These are phyloP conservation scores for Drosophila triauraria DNA, from an alignment of 1,140 invertebrate genomes.

Conservation along the genomic window DNA sequence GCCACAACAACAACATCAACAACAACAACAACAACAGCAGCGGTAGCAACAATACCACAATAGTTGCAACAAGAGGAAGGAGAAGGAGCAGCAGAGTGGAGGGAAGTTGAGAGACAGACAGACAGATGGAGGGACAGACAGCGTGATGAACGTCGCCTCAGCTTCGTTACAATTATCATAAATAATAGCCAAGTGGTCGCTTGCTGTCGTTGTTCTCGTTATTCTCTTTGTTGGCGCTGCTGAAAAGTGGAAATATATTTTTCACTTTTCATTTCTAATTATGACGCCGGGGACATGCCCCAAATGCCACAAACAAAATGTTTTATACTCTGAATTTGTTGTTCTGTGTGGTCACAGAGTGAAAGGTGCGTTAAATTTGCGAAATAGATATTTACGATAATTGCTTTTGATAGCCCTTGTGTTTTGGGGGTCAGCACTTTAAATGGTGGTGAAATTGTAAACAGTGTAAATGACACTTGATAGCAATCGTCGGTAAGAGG, in stretches of 20 bases:
- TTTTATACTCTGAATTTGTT: constrained; percentile 30
- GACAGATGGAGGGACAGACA: constrained; percentile 43
- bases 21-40: constrained; percentile 27
- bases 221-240: constrained; percentile 32
- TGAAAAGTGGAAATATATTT: constrained; percentile 72
- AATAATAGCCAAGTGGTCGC: constrained; percentile 77
- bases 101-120: constrained; percentile 9
- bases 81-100: constrained; percentile 3
- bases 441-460: constrained; percentile 8
- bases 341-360: constrained; percentile 23
- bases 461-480: background rate
- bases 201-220: constrained; percentile 42
- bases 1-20: constrained; percentile 39
- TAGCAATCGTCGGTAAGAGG: background rate
- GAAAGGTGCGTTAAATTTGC: constrained; percentile 47
- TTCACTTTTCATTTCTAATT: constrained; percentile 79
- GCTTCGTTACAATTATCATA: constrained; percentile 76
- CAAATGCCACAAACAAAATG: constrained; percentile 68
- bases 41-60: constrained; percentile 22
- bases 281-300: constrained; percentile 69
- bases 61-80: constrained; percentile 32
- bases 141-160: constrained; percentile 71
- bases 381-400: constrained; percentile 34
- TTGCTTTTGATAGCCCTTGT: constrained; percentile 21
- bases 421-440: constrained; percentile 14